These are phyloP conservation scores for Tetramorium parvispinum DNA, from an alignment of 1,140 invertebrate species.

Conservation along the genomic window DNA sequence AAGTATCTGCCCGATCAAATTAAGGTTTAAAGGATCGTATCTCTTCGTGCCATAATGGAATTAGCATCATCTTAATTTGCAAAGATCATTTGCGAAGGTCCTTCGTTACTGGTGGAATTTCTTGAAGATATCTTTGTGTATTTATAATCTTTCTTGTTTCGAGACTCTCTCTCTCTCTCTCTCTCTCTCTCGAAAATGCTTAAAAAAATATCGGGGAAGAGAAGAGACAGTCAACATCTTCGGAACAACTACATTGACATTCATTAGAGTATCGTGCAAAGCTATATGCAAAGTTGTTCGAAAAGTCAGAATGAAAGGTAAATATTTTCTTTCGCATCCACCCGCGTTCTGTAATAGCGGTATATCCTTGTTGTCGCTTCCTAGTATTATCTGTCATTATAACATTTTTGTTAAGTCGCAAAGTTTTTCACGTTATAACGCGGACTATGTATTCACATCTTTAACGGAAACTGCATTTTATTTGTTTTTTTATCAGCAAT, in stretches of 20 bases:
- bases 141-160: constrained; percentile 6
- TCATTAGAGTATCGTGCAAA: constrained; percentile 31
- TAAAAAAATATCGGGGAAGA: background rate
- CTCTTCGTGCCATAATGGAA: constrained; percentile 8
- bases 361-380: background rate
- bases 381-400: constrained; percentile 3
- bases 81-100: background rate
- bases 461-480: background rate
- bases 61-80: constrained; percentile 26
- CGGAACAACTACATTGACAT: constrained; percentile 29
- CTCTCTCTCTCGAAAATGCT: background rate
- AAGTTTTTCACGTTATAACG: background rate
- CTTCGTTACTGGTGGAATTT: background rate
- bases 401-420: background rate
- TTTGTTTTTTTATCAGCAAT: background rate
- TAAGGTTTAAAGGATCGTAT: constrained; percentile 26
- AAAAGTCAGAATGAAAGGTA: constrained; percentile 52
- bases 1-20: constrained; percentile 7
- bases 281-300: constrained; percentile 33
- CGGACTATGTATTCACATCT: background rate
- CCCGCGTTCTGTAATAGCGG: background rate
- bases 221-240: background rate
- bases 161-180: constrained; percentile 6
- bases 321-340: constrained; percentile 17
- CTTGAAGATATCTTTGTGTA: background rate